Base-by-base conservation (phyloP, 2,888 invertebrate species). In the Tortrix viridana region DNA sequence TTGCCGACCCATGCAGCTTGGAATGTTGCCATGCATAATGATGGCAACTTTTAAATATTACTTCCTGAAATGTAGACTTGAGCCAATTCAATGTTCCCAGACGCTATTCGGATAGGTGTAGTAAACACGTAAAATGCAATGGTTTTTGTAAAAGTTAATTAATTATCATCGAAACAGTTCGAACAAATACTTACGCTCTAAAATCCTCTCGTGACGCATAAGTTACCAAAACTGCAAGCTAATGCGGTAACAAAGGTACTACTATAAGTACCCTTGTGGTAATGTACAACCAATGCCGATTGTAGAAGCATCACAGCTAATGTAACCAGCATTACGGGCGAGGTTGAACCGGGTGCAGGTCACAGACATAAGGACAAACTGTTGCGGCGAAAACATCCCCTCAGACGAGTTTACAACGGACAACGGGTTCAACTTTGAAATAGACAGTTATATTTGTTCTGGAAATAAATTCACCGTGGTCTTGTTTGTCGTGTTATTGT, bases 1-100 rank as follows among this genome's bases (percentile, higher is more conserved):
- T 67, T 62, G 64, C 64, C 52, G 55, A 60, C 56, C 68, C 58
- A 72, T 57, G 60, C 54, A 54, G 26, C 64, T 78, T 87, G 86
- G 86, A 80, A 67, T 60, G 64, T 32, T 76, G 85, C 88, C 86
- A 85, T 76, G 75, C 79, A 79, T 78, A 80, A 80, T 80, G 76
- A 67, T 74, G 71, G 76, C 73, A 77, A 79, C 72, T 81, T 72
- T 73, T 74, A 73, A 78, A 81, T 80, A 82, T 84, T 81, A 79
- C 81, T 83, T 84, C 81, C 84, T 69, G 74, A 68, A 69, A 69
- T 66, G 20, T 41, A 38, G 37, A n/a, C n/a, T 68, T 67, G 70
- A 62, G 63, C 67, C 66, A 57, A 55, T 57, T 65, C 60, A 60
- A 68, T 59, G 66, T 65, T 46, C 19, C n/a, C 20, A 22, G 32